These are phyloP conservation scores for Xyliphius kryptos DNA, from an alignment of 2,113 vertebrate genomes.

Conservation along the genomic window DNA sequence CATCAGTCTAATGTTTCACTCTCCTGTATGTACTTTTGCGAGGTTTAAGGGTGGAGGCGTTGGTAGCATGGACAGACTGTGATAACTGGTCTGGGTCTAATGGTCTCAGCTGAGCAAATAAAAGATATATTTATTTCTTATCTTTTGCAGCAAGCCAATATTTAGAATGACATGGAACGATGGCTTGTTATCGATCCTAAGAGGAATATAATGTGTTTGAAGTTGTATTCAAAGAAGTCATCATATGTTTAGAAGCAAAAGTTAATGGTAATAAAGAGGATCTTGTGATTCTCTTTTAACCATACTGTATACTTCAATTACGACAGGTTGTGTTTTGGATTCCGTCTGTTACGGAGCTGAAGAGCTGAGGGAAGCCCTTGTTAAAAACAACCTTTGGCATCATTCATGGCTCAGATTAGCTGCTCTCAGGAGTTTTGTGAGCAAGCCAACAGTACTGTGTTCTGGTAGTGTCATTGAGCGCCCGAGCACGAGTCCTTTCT, in stretches of 20 bases:
- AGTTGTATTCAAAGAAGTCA: no score
- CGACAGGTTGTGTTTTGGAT: neutral
- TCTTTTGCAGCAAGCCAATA: constrained; percentile 7
- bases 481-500: neutral
- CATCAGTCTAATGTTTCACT: neutral
- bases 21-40: neutral
- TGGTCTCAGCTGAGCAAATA: constrained; percentile 12
- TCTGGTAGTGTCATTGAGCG: constrained; percentile 5
- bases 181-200: no score
- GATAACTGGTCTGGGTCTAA: constrained; percentile 12
- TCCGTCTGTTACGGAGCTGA: neutral
- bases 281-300: neutral
- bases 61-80: neutral
- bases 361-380: neutral
- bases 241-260: no score
- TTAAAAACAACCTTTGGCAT: constrained; percentile 1
- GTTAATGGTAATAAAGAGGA: no score
- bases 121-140: neutral
- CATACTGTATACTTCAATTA: neutral
- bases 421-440: constrained; percentile 1
- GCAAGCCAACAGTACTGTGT: no score
- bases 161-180: no score
- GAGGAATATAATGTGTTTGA: no score
- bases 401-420: constrained; percentile 1
- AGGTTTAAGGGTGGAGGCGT: neutral